A percentile compares a stretch with the other conserved stretches of the same genome.
Conservation (phyloP, 1,140 invertebrate species). For the Pemphigus obesinymphae region DNA sequence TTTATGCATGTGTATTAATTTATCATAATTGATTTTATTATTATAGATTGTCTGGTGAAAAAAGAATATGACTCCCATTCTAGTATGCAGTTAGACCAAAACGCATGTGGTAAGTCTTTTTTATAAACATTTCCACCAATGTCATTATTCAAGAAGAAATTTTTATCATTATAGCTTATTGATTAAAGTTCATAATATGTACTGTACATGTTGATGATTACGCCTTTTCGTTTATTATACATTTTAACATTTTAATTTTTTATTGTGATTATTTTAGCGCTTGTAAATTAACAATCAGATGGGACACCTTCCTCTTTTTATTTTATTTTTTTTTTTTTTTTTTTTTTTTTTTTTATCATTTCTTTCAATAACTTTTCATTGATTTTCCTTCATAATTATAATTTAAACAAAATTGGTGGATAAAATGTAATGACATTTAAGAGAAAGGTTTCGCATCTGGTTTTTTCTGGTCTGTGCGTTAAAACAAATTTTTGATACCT, state of each 20-base stretch:
- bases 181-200: not conserved
- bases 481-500: conserved; percentile 28
- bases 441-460: conserved; percentile 41
- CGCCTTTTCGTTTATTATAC: not conserved
- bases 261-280: conserved; percentile 34
- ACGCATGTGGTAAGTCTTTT: conserved; percentile 22
- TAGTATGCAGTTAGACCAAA: conserved; percentile 37
- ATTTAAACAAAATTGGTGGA: conserved; percentile 10
- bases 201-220: not conserved
- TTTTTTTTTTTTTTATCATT: conserved; percentile 2
- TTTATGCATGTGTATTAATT: not conserved
- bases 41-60: conserved; percentile 8
- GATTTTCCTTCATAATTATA: conserved; percentile 5
- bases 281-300: conserved; percentile 41
- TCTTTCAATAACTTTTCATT: not conserved
- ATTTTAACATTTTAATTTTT: not conserved
- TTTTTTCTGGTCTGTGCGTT: conserved; percentile 38
- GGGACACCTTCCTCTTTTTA: conserved; percentile 39
- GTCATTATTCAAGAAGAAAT: not conserved
- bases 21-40: not conserved
- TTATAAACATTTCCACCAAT: conserved; percentile 11
- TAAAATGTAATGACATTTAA: conserved; percentile 23
- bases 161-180: not conserved
- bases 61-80: conserved; percentile 14
- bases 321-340: not conserved